A percentile compares a stretch with the other conserved stretches of the same genome.
Evolutionary conservation across 2,888 invertebrate genomes (phyloP).

Genomic region (Habrosyne pyritoides): DNA sequence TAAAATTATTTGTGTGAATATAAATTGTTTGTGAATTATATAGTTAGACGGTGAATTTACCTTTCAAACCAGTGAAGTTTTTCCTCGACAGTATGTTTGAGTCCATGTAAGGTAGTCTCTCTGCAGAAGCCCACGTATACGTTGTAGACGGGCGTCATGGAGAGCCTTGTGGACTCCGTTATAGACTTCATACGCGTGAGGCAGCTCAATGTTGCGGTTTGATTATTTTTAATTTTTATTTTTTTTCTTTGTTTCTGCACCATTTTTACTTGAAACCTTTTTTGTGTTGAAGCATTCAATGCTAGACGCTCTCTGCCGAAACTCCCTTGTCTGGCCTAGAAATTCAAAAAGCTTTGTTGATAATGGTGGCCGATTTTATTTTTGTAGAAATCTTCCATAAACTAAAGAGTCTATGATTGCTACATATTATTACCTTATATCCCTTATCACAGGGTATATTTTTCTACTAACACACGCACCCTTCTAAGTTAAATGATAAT

Average conservation of each 20-base stretch:
- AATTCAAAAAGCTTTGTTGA: no score
- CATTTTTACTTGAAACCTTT: not conserved
- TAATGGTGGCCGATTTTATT: no score
- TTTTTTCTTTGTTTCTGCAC: constrained; percentile 27
- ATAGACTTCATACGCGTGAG: constrained; percentile 57
- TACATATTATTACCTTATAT: no score
- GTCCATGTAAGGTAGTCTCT: constrained; percentile 73
- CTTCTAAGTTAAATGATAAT: no score
- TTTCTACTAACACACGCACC: no score
- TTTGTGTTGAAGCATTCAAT: no score
- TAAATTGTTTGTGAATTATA: constrained; percentile 12
- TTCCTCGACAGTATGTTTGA: constrained; percentile 72
- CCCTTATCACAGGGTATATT: no score
- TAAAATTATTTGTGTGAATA: constrained; percentile 21
- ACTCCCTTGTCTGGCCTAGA: no score
- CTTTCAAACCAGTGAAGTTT: constrained; percentile 70
- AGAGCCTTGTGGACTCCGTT: constrained; percentile 40
- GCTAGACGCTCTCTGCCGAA: no score
- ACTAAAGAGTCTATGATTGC: no score
- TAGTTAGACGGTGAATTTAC: constrained; percentile 36
- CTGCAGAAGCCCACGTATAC: constrained; percentile 66
- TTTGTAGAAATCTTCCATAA: no score
- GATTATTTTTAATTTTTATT: constrained; percentile 29
- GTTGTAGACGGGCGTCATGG: constrained; percentile 45
- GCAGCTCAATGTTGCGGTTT: constrained; percentile 64